A percentile compares a stretch with the other conserved stretches of the same genome.
These are phyloP conservation scores for Channa argus DNA, from an alignment of 2,113 vertebrate species.

Conservation along the genomic window DNA sequence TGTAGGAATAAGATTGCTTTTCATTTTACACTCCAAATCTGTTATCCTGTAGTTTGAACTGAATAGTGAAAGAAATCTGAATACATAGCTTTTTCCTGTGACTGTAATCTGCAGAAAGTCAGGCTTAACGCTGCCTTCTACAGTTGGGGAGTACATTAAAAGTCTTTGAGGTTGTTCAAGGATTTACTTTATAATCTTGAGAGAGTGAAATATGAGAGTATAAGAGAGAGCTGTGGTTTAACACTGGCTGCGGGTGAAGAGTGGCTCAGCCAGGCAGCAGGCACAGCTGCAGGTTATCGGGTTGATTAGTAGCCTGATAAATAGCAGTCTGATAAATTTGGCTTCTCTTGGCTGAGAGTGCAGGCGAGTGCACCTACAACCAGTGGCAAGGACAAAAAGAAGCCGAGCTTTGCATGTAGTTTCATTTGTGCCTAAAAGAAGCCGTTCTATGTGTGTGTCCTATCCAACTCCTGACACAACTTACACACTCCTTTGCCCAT, in stretches of 20 bases:
- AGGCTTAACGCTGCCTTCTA: slow-evolving; percentile 19
- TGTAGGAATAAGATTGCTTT: too few species aligned
- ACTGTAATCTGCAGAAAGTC: slow-evolving; percentile 16
- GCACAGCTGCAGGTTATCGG: slow-evolving; percentile 67
- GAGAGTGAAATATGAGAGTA: slow-evolving; percentile 15
- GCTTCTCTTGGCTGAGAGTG: slow-evolving; percentile 25
- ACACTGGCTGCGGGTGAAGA: slow-evolving; percentile 26
- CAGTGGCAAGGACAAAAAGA: background rate
- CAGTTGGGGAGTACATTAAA: slow-evolving; percentile 17
- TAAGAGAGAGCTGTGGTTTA: slow-evolving; percentile 16
- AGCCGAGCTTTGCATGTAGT: slow-evolving; percentile 19
- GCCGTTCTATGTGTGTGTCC: background rate
- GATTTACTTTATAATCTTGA: slow-evolving; percentile 39
- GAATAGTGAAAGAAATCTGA: slow-evolving; percentile 5
- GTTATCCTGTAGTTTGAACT: background rate
- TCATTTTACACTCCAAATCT: background rate
- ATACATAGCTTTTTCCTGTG: background rate
- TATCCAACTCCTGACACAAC: too few species aligned
- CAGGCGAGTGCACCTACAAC: slow-evolving; percentile 5
- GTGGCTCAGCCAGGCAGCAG: slow-evolving; percentile 51
- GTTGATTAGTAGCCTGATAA: slow-evolving; percentile 70
- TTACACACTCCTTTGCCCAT: too few species aligned
- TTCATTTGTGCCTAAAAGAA: background rate
- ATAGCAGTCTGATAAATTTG: slow-evolving; percentile 54
- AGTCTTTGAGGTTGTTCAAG: slow-evolving; percentile 14